Conservation (phyloP, 1,140 invertebrate genomes). For the Drosophila ironensis region DNA sequence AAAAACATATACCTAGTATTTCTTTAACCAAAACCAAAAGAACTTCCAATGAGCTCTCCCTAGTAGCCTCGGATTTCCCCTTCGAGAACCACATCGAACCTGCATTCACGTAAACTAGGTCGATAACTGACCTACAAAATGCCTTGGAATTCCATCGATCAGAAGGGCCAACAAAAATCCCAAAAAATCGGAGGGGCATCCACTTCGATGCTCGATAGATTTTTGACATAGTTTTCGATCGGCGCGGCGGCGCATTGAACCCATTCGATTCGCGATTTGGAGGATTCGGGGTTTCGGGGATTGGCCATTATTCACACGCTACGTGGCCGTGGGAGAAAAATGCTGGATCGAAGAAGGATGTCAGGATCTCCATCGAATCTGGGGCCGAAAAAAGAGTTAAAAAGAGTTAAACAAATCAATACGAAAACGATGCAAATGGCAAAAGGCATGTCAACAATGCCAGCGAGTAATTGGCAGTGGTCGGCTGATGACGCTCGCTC, state of each 20-base stretch:
- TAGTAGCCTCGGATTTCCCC: too few species aligned
- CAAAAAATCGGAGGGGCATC: background rate
- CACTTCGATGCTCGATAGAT: constrained; percentile 54
- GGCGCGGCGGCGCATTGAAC: constrained; percentile 47
- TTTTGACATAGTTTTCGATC: constrained; percentile 67
- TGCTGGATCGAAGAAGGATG: constrained; percentile 26
- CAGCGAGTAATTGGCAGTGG: constrained; percentile 73
- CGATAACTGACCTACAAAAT: constrained; percentile 72
- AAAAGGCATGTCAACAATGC: constrained; percentile 76
- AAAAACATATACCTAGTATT: too few species aligned
- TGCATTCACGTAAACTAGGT: constrained; percentile 62
- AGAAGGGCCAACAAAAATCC: background rate
- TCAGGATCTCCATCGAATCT: constrained; percentile 6
- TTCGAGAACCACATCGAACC: too few species aligned
- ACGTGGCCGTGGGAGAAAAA: constrained; percentile 70
- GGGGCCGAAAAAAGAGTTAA: constrained; percentile 26
- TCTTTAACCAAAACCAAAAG: too few species aligned
- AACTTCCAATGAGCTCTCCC: too few species aligned
- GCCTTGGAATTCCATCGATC: constrained; percentile 18
- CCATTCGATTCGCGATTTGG: background rate
- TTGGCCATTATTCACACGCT: constrained; percentile 71
- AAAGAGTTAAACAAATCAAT: constrained; percentile 75
- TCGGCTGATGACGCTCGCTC: constrained; percentile 47
- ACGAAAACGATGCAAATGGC: constrained; percentile 79
- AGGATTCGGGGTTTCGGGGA: background rate